Evolutionary conservation across 2,888 invertebrate genomes (phyloP), one percentile per base, ranked within the genome.

Genomic region (Meteorus cinctellus): DNA sequence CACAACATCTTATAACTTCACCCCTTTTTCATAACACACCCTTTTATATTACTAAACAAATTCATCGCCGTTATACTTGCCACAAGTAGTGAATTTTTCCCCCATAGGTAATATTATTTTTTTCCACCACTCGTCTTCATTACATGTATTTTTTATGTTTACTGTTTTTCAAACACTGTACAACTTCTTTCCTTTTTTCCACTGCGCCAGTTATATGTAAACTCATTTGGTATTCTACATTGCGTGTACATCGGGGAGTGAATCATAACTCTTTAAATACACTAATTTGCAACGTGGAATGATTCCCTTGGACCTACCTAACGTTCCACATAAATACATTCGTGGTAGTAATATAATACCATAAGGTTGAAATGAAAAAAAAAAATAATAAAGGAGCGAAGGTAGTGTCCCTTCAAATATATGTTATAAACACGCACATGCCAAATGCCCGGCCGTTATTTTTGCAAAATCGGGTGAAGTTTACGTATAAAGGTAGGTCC

Each of bases 1-100:
- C 79, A 79, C 80, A 77, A 77, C 79, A 78, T 78, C 77, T 78
- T 78, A 73, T 65, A 77, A 76, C 75, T 80, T 77, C 77, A 76
- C 77, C 77, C 76, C 77, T 80, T 77, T 74, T 72, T 78, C 79
- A 74, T 76, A 78, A 69, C 70, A 63, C 19, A 55, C 69, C 70
- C 74, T 36, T 63, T 69, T 72, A 31, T 67, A 55, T 68, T 74
- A 59, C 19, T 55, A 51, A 72, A 60, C 36, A 12, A 29, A 67
- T 41, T 31, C 51, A 63, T 70, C 68, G 27, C 63, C 74, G 59
- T 74, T 68, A 24, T 24, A 74, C 76, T 73, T 71, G 65, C 78
- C 73, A 31, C 12, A 59, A n/a, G 59, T 48, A 55, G 34, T 55
- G 27, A 51, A 51, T 12, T 51, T 67, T 14, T 24, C 51, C 65